Conservation (phyloP, 2,888 invertebrate genomes). For the Hirtodrosophila duncani region DNA sequence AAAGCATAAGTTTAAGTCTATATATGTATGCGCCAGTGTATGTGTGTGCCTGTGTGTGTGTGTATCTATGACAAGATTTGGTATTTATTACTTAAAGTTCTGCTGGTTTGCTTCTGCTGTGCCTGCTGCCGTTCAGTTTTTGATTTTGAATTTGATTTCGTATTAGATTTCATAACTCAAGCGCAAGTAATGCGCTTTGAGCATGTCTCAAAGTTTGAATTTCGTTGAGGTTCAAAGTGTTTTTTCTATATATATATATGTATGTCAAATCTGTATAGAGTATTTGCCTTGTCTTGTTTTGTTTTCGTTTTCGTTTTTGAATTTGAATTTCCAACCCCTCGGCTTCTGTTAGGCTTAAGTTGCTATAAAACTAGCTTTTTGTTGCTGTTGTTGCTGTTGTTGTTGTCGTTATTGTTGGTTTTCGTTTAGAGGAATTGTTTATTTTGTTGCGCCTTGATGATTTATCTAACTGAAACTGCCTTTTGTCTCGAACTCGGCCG, state of each 20-base stretch:
- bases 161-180: conserved; percentile 46
- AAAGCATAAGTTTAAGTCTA: no score
- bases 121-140: conserved; percentile 44
- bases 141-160: conserved; percentile 44
- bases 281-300: conserved; percentile 11
- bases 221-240: conserved; percentile 43
- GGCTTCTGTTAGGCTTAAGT: conserved; percentile 10
- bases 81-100: conserved; percentile 11
- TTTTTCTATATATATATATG: conserved; percentile 15
- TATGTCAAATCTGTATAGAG: conserved; percentile 41
- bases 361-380: conserved; percentile 16
- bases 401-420: conserved; percentile 37
- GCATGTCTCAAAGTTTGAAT: conserved; percentile 40
- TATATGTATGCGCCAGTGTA: no score
- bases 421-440: conserved; percentile 16
- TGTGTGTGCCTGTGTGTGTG: no score
- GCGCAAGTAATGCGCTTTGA: conserved; percentile 49
- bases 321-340: conserved; percentile 10
- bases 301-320: conserved; percentile 14
- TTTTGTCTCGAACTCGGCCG: conserved; percentile 42
- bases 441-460: conserved; percentile 43
- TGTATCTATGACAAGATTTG: conserved; percentile 1
- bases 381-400: conserved; percentile 34
- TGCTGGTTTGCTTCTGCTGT: conserved; percentile 38
- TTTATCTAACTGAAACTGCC: conserved; percentile 51